These are phyloP conservation scores for Aricia artaxerxes DNA, from an alignment of 2,888 invertebrate species.

Conservation along the genomic window DNA sequence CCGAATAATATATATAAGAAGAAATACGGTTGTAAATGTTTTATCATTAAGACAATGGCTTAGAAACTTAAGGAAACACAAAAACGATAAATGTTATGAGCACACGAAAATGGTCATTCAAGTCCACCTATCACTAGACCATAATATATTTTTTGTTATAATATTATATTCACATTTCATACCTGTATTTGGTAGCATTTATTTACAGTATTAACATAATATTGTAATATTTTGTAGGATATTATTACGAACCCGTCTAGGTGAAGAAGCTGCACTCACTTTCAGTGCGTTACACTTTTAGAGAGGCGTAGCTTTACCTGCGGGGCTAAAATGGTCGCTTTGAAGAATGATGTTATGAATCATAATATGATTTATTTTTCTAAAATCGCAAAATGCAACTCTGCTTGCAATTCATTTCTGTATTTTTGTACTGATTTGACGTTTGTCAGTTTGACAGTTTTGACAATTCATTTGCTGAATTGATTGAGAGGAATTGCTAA, in stretches of 20 bases:
- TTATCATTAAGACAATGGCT: background rate
- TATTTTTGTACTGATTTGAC: no score
- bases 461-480: no score
- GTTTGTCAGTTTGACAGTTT: no score
- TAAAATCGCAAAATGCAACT: no score
- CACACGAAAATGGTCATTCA: background rate
- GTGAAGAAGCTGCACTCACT: background rate
- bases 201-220: slow-evolving; percentile 1
- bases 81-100: background rate
- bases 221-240: background rate
- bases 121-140: background rate
- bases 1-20: background rate
- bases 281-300: background rate
- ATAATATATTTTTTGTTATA: background rate
- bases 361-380: no score
- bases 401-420: no score
- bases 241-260: background rate
- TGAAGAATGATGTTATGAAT: no score
- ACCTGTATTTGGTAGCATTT: slow-evolving; percentile 7
- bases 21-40: background rate
- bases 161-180: background rate
- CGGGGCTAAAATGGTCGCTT: no score
- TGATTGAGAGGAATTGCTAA: no score
- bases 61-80: background rate
- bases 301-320: background rate